Evolutionary conservation across 2,797 vertebrate genomes (phyloP), one percentile per base, ranked within the genome.

Genomic region (Sebastes paucispinis): DNA sequence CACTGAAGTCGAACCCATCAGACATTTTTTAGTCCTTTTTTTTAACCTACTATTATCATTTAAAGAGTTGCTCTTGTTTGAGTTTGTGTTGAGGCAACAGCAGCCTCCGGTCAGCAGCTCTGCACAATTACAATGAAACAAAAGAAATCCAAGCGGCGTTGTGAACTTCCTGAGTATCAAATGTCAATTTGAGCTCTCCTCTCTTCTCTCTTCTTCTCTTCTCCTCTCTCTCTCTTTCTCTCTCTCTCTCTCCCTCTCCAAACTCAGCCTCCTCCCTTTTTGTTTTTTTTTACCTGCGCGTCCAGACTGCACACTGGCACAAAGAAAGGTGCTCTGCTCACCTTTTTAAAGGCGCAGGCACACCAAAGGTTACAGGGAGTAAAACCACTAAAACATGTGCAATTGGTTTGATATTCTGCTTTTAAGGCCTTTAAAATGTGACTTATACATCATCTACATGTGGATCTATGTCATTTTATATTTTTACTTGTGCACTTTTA

Each of bases 81-180:
- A 71, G 66, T 71, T 32, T 5, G 77, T 31, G 79, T 73, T 50
- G 82, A 59, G 65, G 73, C 71, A 68, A 80, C 86, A 71, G 74
- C 25, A 79, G 80, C 76, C 84, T 84, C 80, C 55, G 77, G 68
- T 16, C 90, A 84, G 91, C 91, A 85, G 85, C 83, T 79, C 87
- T 87, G 94, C 90, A 87, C 82, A 91, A 89, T 94, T 93, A 95
- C 94, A 95, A 94, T 91, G 94, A 95, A 93, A 96, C 96, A 96
- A 96, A 96, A 95, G 95, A 92, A 95, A 95, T 95, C 94, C 93
- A 94, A 94, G 92, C 93, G 91, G 89, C 90, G 88, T 94, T 82
- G 89, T 93, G 87, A 94, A 96, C 96, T 97, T 96, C 96, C 96
- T 96, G 96, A 94, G 95, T 96, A 96, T 96, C 96, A 94, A 83